Evolutionary conservation across 2,888 invertebrate genomes (phyloP), one percentile per base, ranked within the genome.

Genomic region (Brenthis daphne): DNA sequence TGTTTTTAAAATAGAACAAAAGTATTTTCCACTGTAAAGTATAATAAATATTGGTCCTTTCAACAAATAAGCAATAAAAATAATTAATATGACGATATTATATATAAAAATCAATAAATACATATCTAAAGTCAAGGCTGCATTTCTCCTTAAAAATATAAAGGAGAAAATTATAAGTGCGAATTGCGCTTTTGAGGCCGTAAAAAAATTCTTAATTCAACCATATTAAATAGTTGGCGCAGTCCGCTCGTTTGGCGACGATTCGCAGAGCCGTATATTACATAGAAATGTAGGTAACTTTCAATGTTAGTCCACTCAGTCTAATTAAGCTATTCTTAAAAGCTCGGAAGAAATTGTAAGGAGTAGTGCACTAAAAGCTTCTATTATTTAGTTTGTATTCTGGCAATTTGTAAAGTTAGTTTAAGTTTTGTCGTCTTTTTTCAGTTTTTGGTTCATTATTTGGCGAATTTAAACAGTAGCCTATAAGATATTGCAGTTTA

Each of bases 311-410:
- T 37, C 65, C 65, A 65, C 65, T 65, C 51, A 57, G 50, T 50
- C 65, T 65, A 57, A 65, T 65, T 65, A 65, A 57, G 65, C 43
- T 57, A 51, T 65, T 65, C 57, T 65, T 51, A 65, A 65, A 56
- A 56, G 51, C 57, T 48, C 11, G 24, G 37, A 47, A 58, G n/a
- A 11, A 4, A 48, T 48, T 47, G 47, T 24, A 58, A 58, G 58
- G 14, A 58, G 24, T 14, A 47, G 14, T 48, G 3, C 58, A 24
- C 37, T 29, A 24, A 58, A 58, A 58, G 47, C 47, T 47, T 16
- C 24, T 43, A 57, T 57, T 57, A 29, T 57, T 57, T 56, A 16
- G 56, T 3, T 48, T 58, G 37, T 43, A 8, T 43, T 43, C 24
- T 53, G 53, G 53, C 53, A 53, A 53, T 53, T 43, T 11, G 8